Evolutionary conservation across 53 echinoderm and acorn worm genomes (phyloP), one percentile per base, ranked within the genome.

Genomic region (Apostichopus leukothele): DNA sequence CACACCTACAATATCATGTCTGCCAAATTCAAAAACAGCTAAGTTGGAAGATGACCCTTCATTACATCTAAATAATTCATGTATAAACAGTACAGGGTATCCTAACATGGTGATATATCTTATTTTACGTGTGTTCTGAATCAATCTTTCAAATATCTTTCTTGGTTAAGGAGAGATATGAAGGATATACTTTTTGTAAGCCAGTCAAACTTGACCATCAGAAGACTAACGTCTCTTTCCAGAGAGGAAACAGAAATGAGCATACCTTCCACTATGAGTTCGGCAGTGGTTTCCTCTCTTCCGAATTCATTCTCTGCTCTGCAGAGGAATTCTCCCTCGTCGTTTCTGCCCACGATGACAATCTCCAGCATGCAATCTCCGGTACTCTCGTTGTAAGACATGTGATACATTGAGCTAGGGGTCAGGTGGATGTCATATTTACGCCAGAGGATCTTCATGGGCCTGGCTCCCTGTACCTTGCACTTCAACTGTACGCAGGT

Each of bases 181-280:
- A 39, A 39, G 39, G 3, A 39, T 39, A 39, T 39, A 39, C 39
- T 3, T 3, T 39, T 39, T 39, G 39, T 39, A 39, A 39, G 39
- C 39, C 39, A 39, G 39, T 39, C 39, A 39, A 3, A 39, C 2
- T 39, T 39, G 39, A 39, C 39, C 39, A 39, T 39, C 39, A 39
- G 2, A 39, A 39, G 39, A 39, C 39, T 3, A 3, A 39, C 3
- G 39, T 39, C 39, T 39, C 39, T 39, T 39, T 0, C 39, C 39
- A 39, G 68, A 68, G 68, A 68, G 1, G 12, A 68, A 19, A 68
- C 25, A 23, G 14, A 52, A 26, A 76, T 51, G 21, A 84, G 39
- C 93, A 86, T 54, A 99, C 99, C 96, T 81, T 91, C 92, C 22
- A 99, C 94, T 52, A 90, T 93, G 4, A 99, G 90, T 59, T 92